These are phyloP conservation scores for Odontomachus brunneus DNA, from an alignment of 1,140 invertebrate species.

Conservation along the genomic window DNA sequence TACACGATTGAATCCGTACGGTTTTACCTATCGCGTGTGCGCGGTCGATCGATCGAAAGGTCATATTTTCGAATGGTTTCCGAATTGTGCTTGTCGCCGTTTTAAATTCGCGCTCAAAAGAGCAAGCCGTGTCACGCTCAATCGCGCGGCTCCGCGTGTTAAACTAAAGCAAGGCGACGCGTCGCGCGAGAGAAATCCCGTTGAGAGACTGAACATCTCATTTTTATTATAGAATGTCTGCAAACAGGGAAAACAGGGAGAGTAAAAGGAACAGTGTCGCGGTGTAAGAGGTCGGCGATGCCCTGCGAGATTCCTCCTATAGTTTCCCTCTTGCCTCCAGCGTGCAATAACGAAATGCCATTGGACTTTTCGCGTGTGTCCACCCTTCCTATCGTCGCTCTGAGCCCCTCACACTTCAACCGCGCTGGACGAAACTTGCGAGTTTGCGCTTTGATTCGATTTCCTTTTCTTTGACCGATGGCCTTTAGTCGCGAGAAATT, in stretches of 20 bases:
- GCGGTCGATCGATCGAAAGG: conserved; percentile 35
- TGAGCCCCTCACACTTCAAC: conserved; percentile 35
- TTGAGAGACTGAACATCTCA: conserved; percentile 19
- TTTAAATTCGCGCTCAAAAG: conserved; percentile 32
- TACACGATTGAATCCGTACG: conserved; percentile 50
- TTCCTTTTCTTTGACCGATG: conserved; percentile 63
- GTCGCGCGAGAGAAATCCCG: background rate
- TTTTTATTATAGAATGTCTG: conserved; percentile 5
- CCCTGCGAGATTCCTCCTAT: conserved; percentile 68
- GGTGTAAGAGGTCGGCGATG: conserved; percentile 42
- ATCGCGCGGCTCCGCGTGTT: conserved; percentile 8
- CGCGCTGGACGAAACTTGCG: conserved; percentile 77
- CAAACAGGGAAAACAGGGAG: background rate
- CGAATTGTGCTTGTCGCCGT: conserved; percentile 10
- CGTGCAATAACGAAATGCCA: conserved; percentile 83
- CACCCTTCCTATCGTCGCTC: conserved; percentile 28
- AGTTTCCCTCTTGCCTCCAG: conserved; percentile 69
- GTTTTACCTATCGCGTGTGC: conserved; percentile 25
- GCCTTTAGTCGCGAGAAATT: conserved; percentile 78
- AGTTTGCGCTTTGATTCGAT: conserved; percentile 83
- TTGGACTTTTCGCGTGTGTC: conserved; percentile 70
- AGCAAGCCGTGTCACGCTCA: background rate
- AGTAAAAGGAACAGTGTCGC: conserved; percentile 51
- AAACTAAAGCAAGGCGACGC: conserved; percentile 67
- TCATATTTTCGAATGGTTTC: conserved; percentile 20